Conservation (phyloP, 2,888 invertebrate species). For the Drosophila parthenogenetica region DNA sequence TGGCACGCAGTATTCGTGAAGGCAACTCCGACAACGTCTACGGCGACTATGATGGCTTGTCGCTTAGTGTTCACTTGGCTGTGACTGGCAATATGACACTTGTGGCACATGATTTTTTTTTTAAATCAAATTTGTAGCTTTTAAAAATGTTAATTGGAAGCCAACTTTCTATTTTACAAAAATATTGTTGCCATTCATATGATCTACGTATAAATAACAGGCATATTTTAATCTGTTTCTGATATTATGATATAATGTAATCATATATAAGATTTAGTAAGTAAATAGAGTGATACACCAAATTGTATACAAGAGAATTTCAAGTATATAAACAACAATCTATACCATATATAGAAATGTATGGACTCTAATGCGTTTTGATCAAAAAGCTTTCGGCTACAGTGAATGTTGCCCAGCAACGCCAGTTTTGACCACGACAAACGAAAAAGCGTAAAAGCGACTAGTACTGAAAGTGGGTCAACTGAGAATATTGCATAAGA, state of each 20-base stretch:
- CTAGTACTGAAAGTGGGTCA: constrained; percentile 72
- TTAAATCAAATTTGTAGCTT: constrained; percentile 50
- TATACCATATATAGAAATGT: constrained; percentile 1
- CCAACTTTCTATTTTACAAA: constrained; percentile 55
- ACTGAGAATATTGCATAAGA: constrained; percentile 79
- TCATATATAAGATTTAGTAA: too few species aligned
- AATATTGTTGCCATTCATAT: constrained; percentile 17
- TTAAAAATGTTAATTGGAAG: constrained; percentile 66
- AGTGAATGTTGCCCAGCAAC: constrained; percentile 73
- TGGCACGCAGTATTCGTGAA: constrained; percentile 45
- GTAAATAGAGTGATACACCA: too few species aligned
- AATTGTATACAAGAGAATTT: not conserved
- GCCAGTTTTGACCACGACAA: constrained; percentile 54
- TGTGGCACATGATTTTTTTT: constrained; percentile 50
- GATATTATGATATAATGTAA: too few species aligned
- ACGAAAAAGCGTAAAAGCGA: constrained; percentile 56
- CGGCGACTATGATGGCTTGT: constrained; percentile 19
- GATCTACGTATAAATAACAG: constrained; percentile 1
- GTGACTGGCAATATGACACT: constrained; percentile 61
- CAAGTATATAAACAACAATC: not conserved
- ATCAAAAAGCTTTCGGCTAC: constrained; percentile 59
- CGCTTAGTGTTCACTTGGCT: constrained; percentile 33
- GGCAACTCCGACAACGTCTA: constrained; percentile 1
- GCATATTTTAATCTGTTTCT: not conserved
- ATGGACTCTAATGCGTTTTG: constrained; percentile 30